Base-by-base conservation (phyloP, 2,113 vertebrate species). In the Hippolais icterina region DNA sequence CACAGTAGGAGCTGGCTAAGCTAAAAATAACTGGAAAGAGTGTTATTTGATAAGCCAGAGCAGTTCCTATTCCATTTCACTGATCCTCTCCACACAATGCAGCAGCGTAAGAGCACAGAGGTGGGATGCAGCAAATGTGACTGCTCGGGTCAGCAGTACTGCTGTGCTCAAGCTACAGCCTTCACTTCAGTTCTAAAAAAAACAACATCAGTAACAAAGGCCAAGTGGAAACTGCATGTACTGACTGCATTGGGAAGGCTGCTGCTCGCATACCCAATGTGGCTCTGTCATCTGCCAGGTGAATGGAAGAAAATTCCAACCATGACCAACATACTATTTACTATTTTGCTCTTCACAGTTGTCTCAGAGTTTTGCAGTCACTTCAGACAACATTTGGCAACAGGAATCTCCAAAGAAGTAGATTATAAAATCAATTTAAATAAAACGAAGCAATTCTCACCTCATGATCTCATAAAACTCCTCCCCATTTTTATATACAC, bases 141-240 rank as follows among this genome's bases (percentile, higher is more conserved):
- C 65, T 87, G 79, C 5, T 90, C 71, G 74, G 86, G 94, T 88
- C 83, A 96, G 92, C 59, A 29, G 33, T 17, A n/a, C 88, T 70
- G 79, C 88, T 93, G 79, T 29, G 83, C 76, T 89, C 76, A 6
- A 90, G 61, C 79, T 49, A 49, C 41, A 75, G 50, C 39, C 59
- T 50, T 49, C 23, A 10, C 46, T 83, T 50, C 31, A 41, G 23
- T 33, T 65, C 84, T 49, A 49, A 89, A 85, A 57, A 53, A 59
- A 47, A 12, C 24, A 71, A 27, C 53, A 28, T 11, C 24, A 57
- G 24, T 9, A 39, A 89, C 54, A 90, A 91, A 96, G 59, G 27
- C 75, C 88, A 59, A 69, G 53, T 44, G 78, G 50, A 87, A 95
- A 80, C 46, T 18, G 74, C 37, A 18, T 5, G 66, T 70, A 54